Conservation (phyloP, 2,888 invertebrate genomes). For the Alsophila aescularia region DNA sequence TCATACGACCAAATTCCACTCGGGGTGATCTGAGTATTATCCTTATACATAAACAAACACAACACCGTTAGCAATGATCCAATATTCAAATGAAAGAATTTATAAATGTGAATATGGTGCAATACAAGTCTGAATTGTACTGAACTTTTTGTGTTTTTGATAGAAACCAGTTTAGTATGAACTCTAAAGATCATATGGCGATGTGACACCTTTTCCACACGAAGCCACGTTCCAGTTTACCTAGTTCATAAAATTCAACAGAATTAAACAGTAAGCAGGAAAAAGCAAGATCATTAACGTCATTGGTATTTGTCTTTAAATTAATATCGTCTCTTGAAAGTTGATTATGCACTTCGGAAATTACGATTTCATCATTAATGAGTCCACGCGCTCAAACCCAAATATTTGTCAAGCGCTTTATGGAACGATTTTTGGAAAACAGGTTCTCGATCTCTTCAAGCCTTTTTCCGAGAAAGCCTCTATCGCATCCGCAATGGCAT, state of each 20-base stretch:
- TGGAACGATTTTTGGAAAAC: constrained; percentile 4
- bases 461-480: constrained; percentile 27
- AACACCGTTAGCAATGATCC: too few relatives aligned
- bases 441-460: constrained; percentile 6
- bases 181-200: too few relatives aligned
- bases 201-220: too few relatives aligned
- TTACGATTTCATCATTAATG: constrained; percentile 24
- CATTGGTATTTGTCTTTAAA: background rate
- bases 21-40: too few relatives aligned
- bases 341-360: constrained; percentile 12
- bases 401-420: constrained; percentile 26
- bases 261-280: background rate
- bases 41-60: too few relatives aligned
- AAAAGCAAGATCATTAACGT: background rate
- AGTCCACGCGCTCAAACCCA: constrained; percentile 8
- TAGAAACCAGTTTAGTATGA: too few relatives aligned
- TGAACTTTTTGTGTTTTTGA: too few relatives aligned
- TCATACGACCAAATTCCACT: too few relatives aligned
- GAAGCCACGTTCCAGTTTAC: too few relatives aligned
- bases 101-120: too few relatives aligned
- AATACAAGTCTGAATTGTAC: too few relatives aligned
- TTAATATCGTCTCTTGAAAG: constrained; percentile 4
- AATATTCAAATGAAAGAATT: too few relatives aligned
- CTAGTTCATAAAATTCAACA: background rate
- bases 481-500: constrained; percentile 22